Evolutionary conservation across 2,113 vertebrate genomes (phyloP).

Genomic region (Ictalurus punctatus): DNA sequence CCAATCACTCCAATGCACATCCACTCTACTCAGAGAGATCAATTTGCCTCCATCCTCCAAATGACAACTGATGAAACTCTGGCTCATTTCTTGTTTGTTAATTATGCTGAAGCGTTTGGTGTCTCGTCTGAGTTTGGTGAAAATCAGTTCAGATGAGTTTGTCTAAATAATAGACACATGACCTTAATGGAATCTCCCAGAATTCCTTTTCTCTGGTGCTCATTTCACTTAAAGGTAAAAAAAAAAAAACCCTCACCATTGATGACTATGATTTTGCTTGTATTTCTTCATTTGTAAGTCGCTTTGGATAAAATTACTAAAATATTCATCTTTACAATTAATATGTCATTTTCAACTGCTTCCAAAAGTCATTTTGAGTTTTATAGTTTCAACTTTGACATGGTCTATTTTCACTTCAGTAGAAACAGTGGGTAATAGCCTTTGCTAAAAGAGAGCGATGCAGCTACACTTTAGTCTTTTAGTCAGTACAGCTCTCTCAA

Average conservation of each 20-base stretch:
- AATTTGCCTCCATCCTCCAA: slow-evolving; percentile 39
- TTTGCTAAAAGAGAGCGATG: not conserved
- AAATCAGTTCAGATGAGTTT: slow-evolving; percentile 20
- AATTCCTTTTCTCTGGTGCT: not conserved
- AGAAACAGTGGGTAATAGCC: not conserved
- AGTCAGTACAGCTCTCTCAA: not conserved
- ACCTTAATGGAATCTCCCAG: slow-evolving; percentile 21
- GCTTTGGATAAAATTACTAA: not conserved
- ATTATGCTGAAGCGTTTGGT: slow-evolving; percentile 5
- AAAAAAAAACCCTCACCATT: no score
- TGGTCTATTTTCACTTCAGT: not conserved
- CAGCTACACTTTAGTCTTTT: not conserved
- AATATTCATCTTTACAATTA: not conserved
- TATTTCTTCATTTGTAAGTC: no score
- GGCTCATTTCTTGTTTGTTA: slow-evolving; percentile 38
- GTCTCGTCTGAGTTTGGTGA: not conserved
- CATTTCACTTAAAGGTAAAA: not conserved
- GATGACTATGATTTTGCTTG: no score
- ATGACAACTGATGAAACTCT: slow-evolving; percentile 31
- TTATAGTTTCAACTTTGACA: not conserved
- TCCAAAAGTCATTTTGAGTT: not conserved
- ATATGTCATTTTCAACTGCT: not conserved
- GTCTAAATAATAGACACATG: slow-evolving; percentile 6
- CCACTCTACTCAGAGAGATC: slow-evolving; percentile 32
- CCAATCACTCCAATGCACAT: not conserved